Conservation (phyloP, 2,113 vertebrate genomes). For the Brachyistius frenatus region DNA sequence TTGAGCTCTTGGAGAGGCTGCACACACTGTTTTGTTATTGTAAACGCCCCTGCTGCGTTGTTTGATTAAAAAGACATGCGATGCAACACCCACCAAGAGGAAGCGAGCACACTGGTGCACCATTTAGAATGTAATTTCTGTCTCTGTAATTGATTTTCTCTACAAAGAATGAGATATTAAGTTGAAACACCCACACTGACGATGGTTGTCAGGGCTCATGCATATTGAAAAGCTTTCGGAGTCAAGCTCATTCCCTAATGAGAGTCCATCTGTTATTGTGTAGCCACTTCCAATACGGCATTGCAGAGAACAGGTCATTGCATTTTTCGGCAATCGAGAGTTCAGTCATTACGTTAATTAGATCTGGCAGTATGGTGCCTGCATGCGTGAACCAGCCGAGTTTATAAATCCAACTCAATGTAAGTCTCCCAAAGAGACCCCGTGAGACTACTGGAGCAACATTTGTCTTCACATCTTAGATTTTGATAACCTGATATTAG, state of each 20-base stretch:
- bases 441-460: neutral
- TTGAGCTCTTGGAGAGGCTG: neutral
- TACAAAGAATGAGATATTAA: slow-evolving; percentile 30
- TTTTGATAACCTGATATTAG: neutral
- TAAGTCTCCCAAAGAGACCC: slow-evolving; percentile 22
- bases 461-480: neutral
- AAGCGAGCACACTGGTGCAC: neutral
- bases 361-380: slow-evolving; percentile 38
- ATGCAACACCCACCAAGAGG: slow-evolving; percentile 8
- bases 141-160: slow-evolving; percentile 40
- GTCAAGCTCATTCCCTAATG: slow-evolving; percentile 70
- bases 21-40: neutral
- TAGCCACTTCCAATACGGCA: slow-evolving; percentile 36
- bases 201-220: slow-evolving; percentile 25
- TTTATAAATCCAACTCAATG: slow-evolving; percentile 26
- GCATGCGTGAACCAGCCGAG: slow-evolving; percentile 7
- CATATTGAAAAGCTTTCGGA: slow-evolving; percentile 61
- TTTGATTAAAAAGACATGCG: slow-evolving; percentile 13
- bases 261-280: slow-evolving; percentile 74
- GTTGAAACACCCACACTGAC: slow-evolving; percentile 29
- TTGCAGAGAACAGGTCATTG: slow-evolving; percentile 58
- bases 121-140: slow-evolving; percentile 25
- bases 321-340: slow-evolving; percentile 31
- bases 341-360: slow-evolving; percentile 70
- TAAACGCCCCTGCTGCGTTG: neutral